Evolutionary conservation across 2,888 invertebrate genomes (phyloP).

Genomic region (Erannis defoliaria): DNA sequence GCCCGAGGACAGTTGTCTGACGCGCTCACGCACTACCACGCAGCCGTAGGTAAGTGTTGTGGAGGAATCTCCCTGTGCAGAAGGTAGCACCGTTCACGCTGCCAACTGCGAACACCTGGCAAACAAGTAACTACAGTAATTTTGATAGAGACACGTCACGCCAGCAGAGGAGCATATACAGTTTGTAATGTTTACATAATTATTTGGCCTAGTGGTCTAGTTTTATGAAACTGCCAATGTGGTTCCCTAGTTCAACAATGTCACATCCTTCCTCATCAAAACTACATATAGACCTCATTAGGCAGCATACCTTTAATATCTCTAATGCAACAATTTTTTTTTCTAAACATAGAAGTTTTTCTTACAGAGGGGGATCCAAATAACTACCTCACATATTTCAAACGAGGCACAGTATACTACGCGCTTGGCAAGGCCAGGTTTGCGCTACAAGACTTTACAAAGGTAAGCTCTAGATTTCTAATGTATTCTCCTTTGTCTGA

Average conservation of each 20-base stretch:
- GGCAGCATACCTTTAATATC: neutral
- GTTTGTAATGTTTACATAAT: neutral
- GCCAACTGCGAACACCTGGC: conserved; percentile 37
- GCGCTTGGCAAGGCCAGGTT: conserved; percentile 98
- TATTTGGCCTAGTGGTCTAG: neutral
- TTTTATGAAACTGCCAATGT: neutral
- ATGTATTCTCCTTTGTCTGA: neutral
- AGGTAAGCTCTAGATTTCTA: conserved; percentile 64
- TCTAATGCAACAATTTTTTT: too few relatives aligned
- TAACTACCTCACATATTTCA: conserved; percentile 98
- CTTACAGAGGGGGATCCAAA: conserved; percentile 96
- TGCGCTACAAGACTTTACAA: conserved; percentile 97
- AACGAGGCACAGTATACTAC: conserved; percentile 97
- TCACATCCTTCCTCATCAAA: neutral
- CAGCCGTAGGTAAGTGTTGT: conserved; percentile 94
- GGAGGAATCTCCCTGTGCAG: conserved; percentile 12
- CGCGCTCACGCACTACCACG: conserved; percentile 98
- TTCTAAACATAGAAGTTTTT: conserved; percentile 14
- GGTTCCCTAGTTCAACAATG: neutral
- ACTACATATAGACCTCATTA: neutral
- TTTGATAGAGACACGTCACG: conserved; percentile 9
- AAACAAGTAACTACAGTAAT: conserved; percentile 6
- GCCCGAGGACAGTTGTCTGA: conserved; percentile 97
- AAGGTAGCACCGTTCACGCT: conserved; percentile 30
- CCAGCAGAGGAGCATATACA: neutral